Evolutionary conservation across 2,888 invertebrate species (phyloP).

Genomic region (Xiphydria camelus): DNA sequence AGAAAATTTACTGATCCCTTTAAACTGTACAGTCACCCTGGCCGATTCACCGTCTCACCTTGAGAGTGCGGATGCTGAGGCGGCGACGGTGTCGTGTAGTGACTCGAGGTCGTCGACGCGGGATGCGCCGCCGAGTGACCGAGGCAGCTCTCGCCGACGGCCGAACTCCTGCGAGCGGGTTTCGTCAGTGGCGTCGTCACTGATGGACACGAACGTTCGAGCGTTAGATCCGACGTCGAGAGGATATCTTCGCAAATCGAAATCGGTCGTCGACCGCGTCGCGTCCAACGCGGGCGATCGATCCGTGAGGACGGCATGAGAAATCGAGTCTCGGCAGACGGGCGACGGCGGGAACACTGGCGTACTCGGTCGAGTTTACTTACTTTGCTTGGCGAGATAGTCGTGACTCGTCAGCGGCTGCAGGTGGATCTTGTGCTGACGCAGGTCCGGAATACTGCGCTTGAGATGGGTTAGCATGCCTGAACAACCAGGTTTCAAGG

Average conservation of each 20-base stretch:
- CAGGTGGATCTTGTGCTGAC: conserved; percentile 73
- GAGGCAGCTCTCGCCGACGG: conserved; percentile 49
- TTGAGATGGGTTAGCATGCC: conserved; percentile 88
- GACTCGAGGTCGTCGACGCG: conserved; percentile 53
- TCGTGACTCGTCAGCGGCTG: conserved; percentile 77
- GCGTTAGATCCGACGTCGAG: conserved; percentile 15
- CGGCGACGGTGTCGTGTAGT: conserved; percentile 58
- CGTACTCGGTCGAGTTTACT: too few relatives aligned
- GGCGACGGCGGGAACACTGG: too few relatives aligned
- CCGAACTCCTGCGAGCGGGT: conserved; percentile 49
- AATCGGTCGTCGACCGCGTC: neutral
- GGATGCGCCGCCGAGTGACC: conserved; percentile 44
- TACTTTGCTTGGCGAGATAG: conserved; percentile 55
- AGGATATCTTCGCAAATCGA: too few relatives aligned
- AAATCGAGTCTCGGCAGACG: too few relatives aligned
- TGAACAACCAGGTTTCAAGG: conserved; percentile 60
- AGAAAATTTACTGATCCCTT: too few relatives aligned
- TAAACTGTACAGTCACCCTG: too few relatives aligned
- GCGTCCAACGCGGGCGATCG: too few relatives aligned
- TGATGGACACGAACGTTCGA: conserved; percentile 28
- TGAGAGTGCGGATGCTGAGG: conserved; percentile 53
- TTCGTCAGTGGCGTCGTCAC: conserved; percentile 51
- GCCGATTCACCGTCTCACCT: conserved; percentile 33
- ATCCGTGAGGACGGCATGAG: too few relatives aligned
- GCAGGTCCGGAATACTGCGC: conserved; percentile 85